A percentile compares a stretch with the other conserved stretches of the same genome.
These are phyloP conservation scores for Lytechinus variegatus DNA, from an alignment of 35 echinoderm and acorn worm species.

Conservation along the genomic window DNA sequence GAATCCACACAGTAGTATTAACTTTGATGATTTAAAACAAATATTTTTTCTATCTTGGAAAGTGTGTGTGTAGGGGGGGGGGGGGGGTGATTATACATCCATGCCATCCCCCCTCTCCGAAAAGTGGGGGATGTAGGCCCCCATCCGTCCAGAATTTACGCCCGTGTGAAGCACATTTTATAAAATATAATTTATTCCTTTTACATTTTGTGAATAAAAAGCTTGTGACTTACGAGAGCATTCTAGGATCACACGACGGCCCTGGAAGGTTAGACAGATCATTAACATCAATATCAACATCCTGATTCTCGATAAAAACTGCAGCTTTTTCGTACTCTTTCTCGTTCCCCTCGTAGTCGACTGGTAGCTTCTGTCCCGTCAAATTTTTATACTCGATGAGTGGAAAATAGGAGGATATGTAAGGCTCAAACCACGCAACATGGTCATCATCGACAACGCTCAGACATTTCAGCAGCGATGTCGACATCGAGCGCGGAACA, in stretches of 20 bases:
- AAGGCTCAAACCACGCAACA: conserved; percentile 25
- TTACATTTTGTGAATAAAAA: too few relatives aligned
- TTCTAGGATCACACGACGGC: neutral
- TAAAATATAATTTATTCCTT: too few relatives aligned
- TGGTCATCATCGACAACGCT: neutral
- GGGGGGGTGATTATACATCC: too few relatives aligned
- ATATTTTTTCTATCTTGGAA: too few relatives aligned
- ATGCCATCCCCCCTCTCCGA: too few relatives aligned
- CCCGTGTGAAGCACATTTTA: too few relatives aligned
- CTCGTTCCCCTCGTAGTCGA: conserved; percentile 14
- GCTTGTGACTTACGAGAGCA: neutral
- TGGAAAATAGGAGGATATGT: neutral
- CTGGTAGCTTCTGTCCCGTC: neutral
- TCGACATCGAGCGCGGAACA: conserved; percentile 2
- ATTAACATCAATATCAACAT: neutral
- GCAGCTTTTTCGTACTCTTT: neutral
- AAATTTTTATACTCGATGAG: neutral
- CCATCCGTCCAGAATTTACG: too few relatives aligned
- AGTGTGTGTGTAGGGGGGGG: too few relatives aligned
- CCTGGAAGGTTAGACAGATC: neutral
- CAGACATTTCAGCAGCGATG: neutral
- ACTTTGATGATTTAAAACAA: too few relatives aligned
- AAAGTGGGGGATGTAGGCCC: too few relatives aligned
- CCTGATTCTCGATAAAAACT: neutral
- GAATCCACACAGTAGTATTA: too few relatives aligned